Conservation (phyloP, 2,888 invertebrate genomes). For the Cephonodes hylas region DNA sequence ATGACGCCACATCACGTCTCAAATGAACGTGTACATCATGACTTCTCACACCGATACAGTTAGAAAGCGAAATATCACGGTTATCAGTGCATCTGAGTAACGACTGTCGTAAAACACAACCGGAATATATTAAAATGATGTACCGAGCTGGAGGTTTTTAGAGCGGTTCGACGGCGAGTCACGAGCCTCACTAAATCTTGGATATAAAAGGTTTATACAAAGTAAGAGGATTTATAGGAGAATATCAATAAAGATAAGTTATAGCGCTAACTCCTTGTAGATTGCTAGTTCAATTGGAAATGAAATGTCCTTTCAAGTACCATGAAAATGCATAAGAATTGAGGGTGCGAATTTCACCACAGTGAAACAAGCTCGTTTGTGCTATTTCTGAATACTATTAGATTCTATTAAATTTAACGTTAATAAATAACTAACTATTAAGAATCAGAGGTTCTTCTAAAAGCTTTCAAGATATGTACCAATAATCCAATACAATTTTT, state of each 20-base stretch:
- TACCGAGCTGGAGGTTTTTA: conserved; percentile 24
- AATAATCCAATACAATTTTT: not conserved
- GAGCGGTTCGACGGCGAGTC: conserved; percentile 1
- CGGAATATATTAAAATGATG: conserved; percentile 47
- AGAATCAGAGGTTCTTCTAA: too few species aligned
- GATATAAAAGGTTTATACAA: not conserved
- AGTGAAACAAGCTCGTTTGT: too few species aligned
- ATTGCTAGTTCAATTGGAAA: too few species aligned
- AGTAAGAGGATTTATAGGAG: not conserved
- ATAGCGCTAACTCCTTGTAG: too few species aligned
- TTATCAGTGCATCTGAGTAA: conserved; percentile 43
- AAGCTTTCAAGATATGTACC: not conserved
- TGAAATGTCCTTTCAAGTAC: too few species aligned
- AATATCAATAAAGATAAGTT: too few species aligned
- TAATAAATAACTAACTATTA: too few species aligned
- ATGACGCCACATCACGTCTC: not conserved
- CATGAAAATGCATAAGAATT: too few species aligned
- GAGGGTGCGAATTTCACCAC: too few species aligned
- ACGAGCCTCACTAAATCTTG: not conserved
- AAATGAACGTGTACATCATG: not conserved
- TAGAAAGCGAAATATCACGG: conserved; percentile 21
- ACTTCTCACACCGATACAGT: conserved; percentile 20
- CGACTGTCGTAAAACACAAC: conserved; percentile 46
- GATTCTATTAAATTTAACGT: too few species aligned
- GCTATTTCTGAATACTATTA: too few species aligned